Percentiles rank a stretch among this genome's conserved stretches.
Evolutionary conservation across 2,797 vertebrate genomes (phyloP).

Genomic region (Gastrophryne carolinensis): DNA sequence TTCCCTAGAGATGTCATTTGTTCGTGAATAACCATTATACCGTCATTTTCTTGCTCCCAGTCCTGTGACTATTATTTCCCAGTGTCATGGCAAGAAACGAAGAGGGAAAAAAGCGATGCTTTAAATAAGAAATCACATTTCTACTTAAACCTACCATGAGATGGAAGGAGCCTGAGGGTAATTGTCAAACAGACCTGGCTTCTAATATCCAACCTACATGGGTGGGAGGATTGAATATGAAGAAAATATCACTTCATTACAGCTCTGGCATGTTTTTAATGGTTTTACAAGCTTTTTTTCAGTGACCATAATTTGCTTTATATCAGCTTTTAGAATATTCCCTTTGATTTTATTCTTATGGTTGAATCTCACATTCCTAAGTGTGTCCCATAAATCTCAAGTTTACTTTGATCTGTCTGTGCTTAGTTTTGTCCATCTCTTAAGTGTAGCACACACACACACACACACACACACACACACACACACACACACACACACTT

Average conservation of each 20-base stretch:
- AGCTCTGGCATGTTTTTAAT: slow-evolving; percentile 53
- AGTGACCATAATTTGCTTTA: slow-evolving; percentile 39
- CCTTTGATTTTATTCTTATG: slow-evolving; percentile 54
- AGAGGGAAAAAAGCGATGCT: slow-evolving; percentile 53
- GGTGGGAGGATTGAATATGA: slow-evolving; percentile 2
- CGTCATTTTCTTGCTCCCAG: slow-evolving; percentile 45
- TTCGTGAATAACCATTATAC: slow-evolving; percentile 52
- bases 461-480: too few relatives aligned
- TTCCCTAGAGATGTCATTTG: slow-evolving; percentile 58
- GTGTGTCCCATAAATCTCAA: slow-evolving; percentile 15
- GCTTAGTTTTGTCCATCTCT: background rate
- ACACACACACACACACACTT: too few relatives aligned
- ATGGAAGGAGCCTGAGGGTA: slow-evolving; percentile 16
- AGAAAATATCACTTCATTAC: slow-evolving; percentile 54
- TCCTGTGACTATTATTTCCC: slow-evolving; percentile 54
- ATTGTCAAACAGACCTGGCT: slow-evolving; percentile 25
- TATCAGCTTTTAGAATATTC: slow-evolving; percentile 56
- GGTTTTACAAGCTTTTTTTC: slow-evolving; percentile 54
- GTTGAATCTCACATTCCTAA: slow-evolving; percentile 17
- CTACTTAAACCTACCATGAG: slow-evolving; percentile 36
- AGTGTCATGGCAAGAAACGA: slow-evolving; percentile 34
- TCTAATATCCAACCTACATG: slow-evolving; percentile 33
- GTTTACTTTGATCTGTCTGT: slow-evolving; percentile 33
- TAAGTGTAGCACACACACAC: slow-evolving; percentile 24
- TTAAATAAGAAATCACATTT: slow-evolving; percentile 25